Conservation (phyloP, 2,888 invertebrate genomes). For the Acheta domesticus region DNA sequence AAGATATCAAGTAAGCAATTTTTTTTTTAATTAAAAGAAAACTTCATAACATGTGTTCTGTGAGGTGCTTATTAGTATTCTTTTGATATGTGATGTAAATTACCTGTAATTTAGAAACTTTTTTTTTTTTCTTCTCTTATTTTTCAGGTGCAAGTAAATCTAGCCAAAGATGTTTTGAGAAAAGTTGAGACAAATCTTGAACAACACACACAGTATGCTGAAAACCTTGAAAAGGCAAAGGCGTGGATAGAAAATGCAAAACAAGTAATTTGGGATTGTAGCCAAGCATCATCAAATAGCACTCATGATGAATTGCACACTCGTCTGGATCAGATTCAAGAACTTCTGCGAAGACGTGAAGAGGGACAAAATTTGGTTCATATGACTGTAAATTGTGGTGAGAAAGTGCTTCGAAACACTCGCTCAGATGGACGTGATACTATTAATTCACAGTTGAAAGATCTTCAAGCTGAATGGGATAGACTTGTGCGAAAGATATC, state of each 20-base stretch:
- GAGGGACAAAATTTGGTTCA: constrained; percentile 84
- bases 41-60: not conserved
- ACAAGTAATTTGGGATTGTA: constrained; percentile 74
- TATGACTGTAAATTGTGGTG: constrained; percentile 82
- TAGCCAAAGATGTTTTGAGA: constrained; percentile 83
- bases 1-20: constrained; percentile 63
- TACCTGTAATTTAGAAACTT: too few relatives aligned
- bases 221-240: constrained; percentile 70
- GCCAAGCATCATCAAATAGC: constrained; percentile 74
- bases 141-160: constrained; percentile 68
- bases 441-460: constrained; percentile 82
- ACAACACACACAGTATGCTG: constrained; percentile 78
- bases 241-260: constrained; percentile 86
- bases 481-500: constrained; percentile 86
- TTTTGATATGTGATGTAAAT: not conserved
- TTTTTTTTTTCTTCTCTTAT: not conserved
- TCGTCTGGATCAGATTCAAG: constrained; percentile 63
- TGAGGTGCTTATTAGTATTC: constrained; percentile 1
- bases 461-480: constrained; percentile 90
- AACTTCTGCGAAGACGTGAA: constrained; percentile 75
- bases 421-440: constrained; percentile 84
- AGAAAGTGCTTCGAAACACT: constrained; percentile 83
- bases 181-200: constrained; percentile 86
- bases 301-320: constrained; percentile 75
- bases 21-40: not conserved